A percentile compares a stretch with the other conserved stretches of the same genome.
phyloP scores from a whole-genome alignment of 2,888 invertebrate genomes.

The Troides oblongomaculatus region DNA sequence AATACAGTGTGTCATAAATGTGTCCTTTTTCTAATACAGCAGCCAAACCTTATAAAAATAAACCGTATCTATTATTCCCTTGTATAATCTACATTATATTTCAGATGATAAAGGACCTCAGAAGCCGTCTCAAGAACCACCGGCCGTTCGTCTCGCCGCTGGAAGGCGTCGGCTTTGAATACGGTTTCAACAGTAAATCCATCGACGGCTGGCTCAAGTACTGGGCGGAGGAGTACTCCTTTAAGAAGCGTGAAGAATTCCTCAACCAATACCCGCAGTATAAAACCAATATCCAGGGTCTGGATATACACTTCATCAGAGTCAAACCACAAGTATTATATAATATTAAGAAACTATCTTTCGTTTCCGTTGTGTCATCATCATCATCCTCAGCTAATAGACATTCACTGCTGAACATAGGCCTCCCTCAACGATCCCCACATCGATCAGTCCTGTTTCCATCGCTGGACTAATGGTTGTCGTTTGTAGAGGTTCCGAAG shows the following conservation, averaged over 20 bases:
- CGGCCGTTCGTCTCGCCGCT: constrained; percentile 64
- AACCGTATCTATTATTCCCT: too few relatives aligned
- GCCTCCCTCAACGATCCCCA: too few relatives aligned
- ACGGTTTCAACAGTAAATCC: constrained; percentile 86
- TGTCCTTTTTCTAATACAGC: too few relatives aligned
- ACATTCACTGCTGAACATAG: too few relatives aligned
- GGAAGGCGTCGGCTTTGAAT: constrained; percentile 83
- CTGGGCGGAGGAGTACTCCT: constrained; percentile 88
- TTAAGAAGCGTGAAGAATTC: constrained; percentile 80
- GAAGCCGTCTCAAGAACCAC: constrained; percentile 32
- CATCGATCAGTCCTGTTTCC: too few relatives aligned
- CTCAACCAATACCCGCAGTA: constrained; percentile 88
- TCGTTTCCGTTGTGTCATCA: too few relatives aligned
- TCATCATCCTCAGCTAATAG: too few relatives aligned
- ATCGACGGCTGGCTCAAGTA: constrained; percentile 83
- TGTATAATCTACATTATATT: neutral
- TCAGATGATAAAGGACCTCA: constrained; percentile 38
- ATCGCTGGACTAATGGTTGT: too few relatives aligned
- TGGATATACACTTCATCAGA: constrained; percentile 88
- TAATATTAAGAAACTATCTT: neutral
- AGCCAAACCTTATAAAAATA: too few relatives aligned
- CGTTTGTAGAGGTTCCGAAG: too few relatives aligned
- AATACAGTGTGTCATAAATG: too few relatives aligned
- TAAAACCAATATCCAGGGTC: constrained; percentile 86
- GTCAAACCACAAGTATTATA: constrained; percentile 76